Evolutionary conservation across 2,797 vertebrate species (phyloP), one percentile per base, ranked within the genome.

Genomic region (Gymnoscopelus braueri): DNA sequence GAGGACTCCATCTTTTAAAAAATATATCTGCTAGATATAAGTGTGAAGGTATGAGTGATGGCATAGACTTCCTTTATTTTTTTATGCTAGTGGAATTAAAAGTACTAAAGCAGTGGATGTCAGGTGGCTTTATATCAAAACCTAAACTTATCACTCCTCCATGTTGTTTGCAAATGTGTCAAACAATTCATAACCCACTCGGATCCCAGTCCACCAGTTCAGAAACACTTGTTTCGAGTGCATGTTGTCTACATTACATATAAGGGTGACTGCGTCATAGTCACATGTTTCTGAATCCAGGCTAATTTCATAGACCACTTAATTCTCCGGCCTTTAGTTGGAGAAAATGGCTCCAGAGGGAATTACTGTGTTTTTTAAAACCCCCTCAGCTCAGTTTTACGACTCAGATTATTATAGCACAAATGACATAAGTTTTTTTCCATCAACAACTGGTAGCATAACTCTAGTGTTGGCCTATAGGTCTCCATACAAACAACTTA

Each of bases 211-310:
- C 78, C 50, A 65, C 14, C 59, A 51, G 47, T 32, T 52, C 44
- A 72, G 60, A 67, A 63, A 3, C 19, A 49, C 47, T 8, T 67
- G 56, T 51, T 15, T 51, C n/a, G 50, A 51, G 50, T 1, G 52
- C 63, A 23, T 71, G 4, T 57, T 64, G 53, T 14, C 26, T 19
- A 29, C 9, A 44, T 44, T 44, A 44, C 39, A 44, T 44, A 44
- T 44, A 44, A 19, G 48, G 60, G 53, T 56, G 3, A 72, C 5
- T 56, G 39, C 1, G 60, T 2, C 4, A 14, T 10, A 29, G 65
- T 79, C 77, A 79, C 75, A 83, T 82, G 70, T 60, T 54, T 24
- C 67, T 50, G 52, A 69, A 63, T 67, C 50, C 49, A 50, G 44
- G 15, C 51, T 71, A 53, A 80, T 75, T 84, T 64, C 53, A 74